Evolutionary conservation across 2,797 vertebrate genomes (phyloP), one percentile per base, ranked within the genome.

Genomic region (Cirrhinus molitorella): DNA sequence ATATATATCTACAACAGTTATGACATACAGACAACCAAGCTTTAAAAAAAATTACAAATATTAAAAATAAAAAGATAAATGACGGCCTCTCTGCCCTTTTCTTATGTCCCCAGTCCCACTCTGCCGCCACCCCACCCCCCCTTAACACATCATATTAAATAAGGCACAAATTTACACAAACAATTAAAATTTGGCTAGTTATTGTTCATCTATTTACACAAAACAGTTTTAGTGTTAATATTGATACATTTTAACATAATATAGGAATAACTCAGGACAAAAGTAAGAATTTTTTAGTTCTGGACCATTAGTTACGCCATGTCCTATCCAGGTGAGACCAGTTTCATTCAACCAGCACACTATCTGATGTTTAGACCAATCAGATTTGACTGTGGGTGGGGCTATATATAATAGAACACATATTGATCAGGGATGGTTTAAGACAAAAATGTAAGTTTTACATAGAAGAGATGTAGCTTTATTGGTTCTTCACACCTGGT

Each of bases 111-210:
- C 83, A 89, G 84, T 80, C 84, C 81, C 82, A 85, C 87, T 80
- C 68, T 89, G 67, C 85, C 85, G 89, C 88, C 87, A 85, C 68
- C 79, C 87, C 87, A 7, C 25, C 61, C 61, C 90, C 83, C 92
- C 86, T 88, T 88, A 92, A 93, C 92, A 96, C 93, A 94, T 93
- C 91, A 92, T 95, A 93, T 96, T 95, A 96, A 96, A 96, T 96
- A 96, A 96, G 95, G 95, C 95, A 96, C 95, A 95, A 94, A 96
- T 95, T 94, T 95, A 96, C 95, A 96, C 95, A 95, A 94, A 96
- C 94, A 94, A 93, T 94, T 93, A 92, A 94, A 93, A 93, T 95
- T 94, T 95, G 95, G 95, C 95, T 96, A 95, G 95, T 95, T 94
- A 93, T 94, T 94, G 94, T 94, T 95, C 92, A 92, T 95, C 94